phyloP scores from a whole-genome alignment of 2,113 vertebrate species.

The Pedionomus torquatus region DNA sequence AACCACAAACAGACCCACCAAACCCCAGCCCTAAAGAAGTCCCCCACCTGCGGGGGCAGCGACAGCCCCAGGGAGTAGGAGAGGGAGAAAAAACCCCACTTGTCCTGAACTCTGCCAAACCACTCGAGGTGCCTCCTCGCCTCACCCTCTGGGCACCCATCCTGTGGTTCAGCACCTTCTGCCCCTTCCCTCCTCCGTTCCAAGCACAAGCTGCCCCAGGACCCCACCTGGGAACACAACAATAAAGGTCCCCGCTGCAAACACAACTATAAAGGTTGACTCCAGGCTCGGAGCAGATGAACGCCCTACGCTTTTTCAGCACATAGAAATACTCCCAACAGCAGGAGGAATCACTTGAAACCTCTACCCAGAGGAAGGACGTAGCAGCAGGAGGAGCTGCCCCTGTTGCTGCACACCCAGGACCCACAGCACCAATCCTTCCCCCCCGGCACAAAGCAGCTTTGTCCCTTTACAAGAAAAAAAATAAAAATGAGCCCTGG shows the following conservation, averaged over 20 bases:
- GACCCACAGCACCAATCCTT: background rate
- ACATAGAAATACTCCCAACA: background rate
- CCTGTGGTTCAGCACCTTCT: background rate
- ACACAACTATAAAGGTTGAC: background rate
- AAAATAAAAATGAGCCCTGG: background rate
- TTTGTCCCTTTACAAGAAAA: background rate
- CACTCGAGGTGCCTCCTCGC: background rate
- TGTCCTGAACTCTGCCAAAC: background rate
- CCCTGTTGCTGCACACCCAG: background rate
- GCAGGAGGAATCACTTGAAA: background rate
- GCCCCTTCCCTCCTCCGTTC: background rate
- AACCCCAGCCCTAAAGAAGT: background rate
- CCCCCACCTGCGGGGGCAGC: background rate
- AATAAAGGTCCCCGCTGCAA: too few relatives aligned
- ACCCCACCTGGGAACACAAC: accelerated
- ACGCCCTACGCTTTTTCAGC: background rate
- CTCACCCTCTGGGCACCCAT: accelerated
- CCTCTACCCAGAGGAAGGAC: background rate
- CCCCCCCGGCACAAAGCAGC: background rate
- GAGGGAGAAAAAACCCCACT: accelerated
- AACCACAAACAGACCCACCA: background rate
- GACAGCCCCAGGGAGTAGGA: accelerated
- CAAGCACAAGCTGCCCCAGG: background rate
- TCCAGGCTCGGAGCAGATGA: background rate
- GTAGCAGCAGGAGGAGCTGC: background rate